Base-by-base conservation (phyloP, 2,113 vertebrate species). In the Pluvianellus socialis region DNA sequence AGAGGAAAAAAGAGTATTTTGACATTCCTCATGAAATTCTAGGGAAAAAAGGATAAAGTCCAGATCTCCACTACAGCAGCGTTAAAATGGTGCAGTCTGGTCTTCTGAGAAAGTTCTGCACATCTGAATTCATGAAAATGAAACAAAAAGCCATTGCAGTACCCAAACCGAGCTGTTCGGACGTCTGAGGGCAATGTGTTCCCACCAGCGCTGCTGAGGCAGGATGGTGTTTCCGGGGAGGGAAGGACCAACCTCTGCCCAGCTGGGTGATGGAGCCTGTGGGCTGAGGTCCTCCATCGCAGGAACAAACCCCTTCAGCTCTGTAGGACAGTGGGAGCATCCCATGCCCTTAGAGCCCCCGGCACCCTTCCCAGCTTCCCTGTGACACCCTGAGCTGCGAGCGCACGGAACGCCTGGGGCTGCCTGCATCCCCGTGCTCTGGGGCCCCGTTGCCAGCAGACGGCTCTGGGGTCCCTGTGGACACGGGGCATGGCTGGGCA, bases 401-500 rank as follows among this genome's bases (percentile, higher is more conserved):
- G 49, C 9, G 49, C 6, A 7, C 22, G 6, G 49, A 9, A 8
- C 2, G 0, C 7, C 8, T 4, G 17, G 19, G 35, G 8, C 16
- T 79, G 47, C n/a, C 83, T 10, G 24, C 33, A 22, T 10, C 63
- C 38, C 38, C 38, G 38, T 38, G 38, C 38, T 38, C 38, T 38
- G 38, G 38, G 38, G 38, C 38, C 38, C 38, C 9, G 38, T 38
- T 38, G 38, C 38, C 38, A 38, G 38, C 38, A 38, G 38, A 38
- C 38, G 38, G 38, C 38, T 38, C 38, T 38, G 38, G 38, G 38
- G 38, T 32, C 23, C 32, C 40, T 14, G 15, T 18, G 38, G 53
- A 23, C 2, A 2, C 3, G 18, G 15, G 42, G 11, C 24, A 30
- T 0, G 6, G 19, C 42, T 0, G 0, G 28, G 21, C 2, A 3